A percentile compares a stretch with the other conserved stretches of the same genome.
phyloP scores from a whole-genome alignment of 2,888 invertebrate species.

The Platycheirus rosarum region DNA sequence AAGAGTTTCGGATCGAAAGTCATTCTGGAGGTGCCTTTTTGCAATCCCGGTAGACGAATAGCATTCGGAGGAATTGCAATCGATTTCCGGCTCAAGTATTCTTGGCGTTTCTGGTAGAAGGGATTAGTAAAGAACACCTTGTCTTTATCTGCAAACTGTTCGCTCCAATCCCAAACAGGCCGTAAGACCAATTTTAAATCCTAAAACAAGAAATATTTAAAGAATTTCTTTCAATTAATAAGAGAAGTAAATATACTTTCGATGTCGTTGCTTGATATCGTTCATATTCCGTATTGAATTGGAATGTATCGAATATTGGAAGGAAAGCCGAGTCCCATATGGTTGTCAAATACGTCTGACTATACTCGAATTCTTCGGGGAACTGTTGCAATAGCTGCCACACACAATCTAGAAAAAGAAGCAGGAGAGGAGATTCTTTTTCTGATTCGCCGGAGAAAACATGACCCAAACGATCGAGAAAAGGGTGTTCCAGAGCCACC shows the following conservation, averaged over 20 bases:
- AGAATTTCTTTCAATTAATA: neutral
- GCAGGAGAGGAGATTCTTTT: conserved; percentile 92
- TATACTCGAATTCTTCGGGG: conserved; percentile 94
- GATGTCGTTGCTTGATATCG: conserved; percentile 85
- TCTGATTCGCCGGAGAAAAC: conserved; percentile 83
- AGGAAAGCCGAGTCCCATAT: conserved; percentile 95
- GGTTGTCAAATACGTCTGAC: conserved; percentile 95
- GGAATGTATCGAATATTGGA: conserved; percentile 95
- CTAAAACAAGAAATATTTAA: conserved; percentile 33
- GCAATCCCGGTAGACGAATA: conserved; percentile 77
- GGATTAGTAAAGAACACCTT: conserved; percentile 93
- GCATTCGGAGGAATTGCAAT: conserved; percentile 79
- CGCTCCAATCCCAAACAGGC: conserved; percentile 95
- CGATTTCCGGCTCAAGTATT: conserved; percentile 78
- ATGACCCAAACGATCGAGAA: conserved; percentile 87
- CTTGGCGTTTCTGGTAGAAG: conserved; percentile 84
- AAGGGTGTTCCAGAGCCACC: conserved; percentile 96
- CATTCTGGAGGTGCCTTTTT: conserved; percentile 76
- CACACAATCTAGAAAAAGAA: conserved; percentile 95
- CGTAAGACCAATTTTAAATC: conserved; percentile 85
- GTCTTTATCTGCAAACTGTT: conserved; percentile 92
- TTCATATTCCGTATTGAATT: conserved; percentile 93
- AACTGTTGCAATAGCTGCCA: conserved; percentile 96
- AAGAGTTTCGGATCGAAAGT: conserved; percentile 80
- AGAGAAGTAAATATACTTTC: conserved; percentile 11